Evolutionary conservation across 2,888 invertebrate genomes (phyloP), one percentile per base, ranked within the genome.

Genomic region (Phoenoteleia sp.): DNA sequence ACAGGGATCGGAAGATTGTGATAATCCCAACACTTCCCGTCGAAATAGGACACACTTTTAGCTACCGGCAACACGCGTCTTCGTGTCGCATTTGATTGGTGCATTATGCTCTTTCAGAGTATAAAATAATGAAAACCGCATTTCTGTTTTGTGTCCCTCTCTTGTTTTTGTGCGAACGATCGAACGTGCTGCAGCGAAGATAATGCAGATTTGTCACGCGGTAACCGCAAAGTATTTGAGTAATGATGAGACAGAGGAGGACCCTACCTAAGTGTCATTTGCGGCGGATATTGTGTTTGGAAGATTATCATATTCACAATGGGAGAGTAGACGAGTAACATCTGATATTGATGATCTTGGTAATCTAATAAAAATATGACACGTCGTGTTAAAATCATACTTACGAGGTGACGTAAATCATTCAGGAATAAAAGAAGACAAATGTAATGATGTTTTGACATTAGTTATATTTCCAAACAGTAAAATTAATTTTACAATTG

Each of bases 221-320:
- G 58, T 74, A 75, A 79, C 85, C 81, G 71, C 85, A 85, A 71
- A 75, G 54, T 54, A 47, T 81, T 75, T 75, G 74, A 74, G 49
- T 67, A 60, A 75, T 69, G 69, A 81, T 36, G 52, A 67, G 52
- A 71, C 23, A 15, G 64, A 19, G 25, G 23, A 39, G 13, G 29
- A 29, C 17, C 33, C 66, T 23, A 23, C 64, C 71, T 29, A 47
- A 47, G 56, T 23, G 39, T 54, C 69, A 33, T 75, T 81, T 81
- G 81, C 64, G 81, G 81, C 56, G 54, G 69, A 75, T 75, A 81
- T 54, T 74, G 42, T 60, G 52, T 25, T 21, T 3, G 36, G 15
- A 6, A 33, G 36, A 81, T 81, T 81, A 81, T 54, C 81, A 82
- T 82, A 82, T 49, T 54, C 49, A 82, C 71, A 76, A 82, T 71